Conservation (phyloP, 2,888 invertebrate genomes). For the Caradrina kadenii region DNA sequence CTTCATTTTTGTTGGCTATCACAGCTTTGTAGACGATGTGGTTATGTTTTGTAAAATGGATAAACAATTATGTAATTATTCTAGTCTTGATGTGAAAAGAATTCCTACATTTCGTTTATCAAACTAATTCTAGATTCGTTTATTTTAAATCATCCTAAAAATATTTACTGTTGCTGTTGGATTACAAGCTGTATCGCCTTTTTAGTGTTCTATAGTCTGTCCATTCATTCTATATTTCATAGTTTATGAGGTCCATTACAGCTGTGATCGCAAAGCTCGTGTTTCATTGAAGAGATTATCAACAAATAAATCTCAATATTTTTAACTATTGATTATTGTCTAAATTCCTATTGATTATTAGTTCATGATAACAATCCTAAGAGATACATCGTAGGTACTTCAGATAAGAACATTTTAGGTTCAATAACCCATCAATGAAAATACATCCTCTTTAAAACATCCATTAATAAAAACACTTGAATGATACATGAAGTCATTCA, state of each 20-base stretch:
- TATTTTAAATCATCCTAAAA: too few relatives aligned
- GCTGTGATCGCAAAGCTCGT: too few relatives aligned
- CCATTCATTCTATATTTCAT: too few relatives aligned
- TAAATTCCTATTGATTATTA: too few relatives aligned
- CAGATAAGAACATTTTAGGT: not conserved
- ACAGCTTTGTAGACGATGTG: not conserved
- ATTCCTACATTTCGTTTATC: not conserved
- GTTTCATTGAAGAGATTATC: too few relatives aligned
- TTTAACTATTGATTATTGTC: not conserved
- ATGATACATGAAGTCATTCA: not conserved
- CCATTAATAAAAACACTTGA: not conserved
- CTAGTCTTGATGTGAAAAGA: not conserved
- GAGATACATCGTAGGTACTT: not conserved
- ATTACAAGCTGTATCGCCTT: too few relatives aligned
- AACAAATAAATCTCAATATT: too few relatives aligned
- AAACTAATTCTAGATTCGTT: too few relatives aligned
- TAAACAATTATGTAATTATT: not conserved
- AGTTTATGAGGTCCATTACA: too few relatives aligned
- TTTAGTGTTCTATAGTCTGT: too few relatives aligned
- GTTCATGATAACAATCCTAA: too few relatives aligned
- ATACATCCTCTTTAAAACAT: not conserved
- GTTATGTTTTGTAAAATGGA: not conserved
- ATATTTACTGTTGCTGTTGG: too few relatives aligned
- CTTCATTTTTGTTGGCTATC: slow-evolving; percentile 8
- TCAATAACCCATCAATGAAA: not conserved